These are phyloP conservation scores for Bombyx huttoni DNA, from an alignment of 2,888 invertebrate genomes.

Conservation along the genomic window DNA sequence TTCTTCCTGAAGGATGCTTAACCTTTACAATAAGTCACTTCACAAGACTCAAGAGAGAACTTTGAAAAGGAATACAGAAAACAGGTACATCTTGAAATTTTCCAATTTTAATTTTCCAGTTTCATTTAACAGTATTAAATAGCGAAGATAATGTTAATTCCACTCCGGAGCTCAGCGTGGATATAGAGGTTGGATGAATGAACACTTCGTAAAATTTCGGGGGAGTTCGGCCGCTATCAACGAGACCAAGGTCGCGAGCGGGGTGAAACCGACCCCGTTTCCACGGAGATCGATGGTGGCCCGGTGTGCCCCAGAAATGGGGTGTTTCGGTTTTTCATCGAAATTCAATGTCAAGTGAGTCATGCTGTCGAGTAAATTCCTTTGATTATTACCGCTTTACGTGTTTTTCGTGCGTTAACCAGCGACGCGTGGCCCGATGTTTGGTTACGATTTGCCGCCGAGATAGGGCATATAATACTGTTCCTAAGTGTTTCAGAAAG, in stretches of 20 bases:
- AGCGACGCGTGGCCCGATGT: slow-evolving; percentile 9
- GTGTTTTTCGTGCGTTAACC: slow-evolving; percentile 35
- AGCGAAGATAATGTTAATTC: not conserved
- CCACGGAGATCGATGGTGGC: slow-evolving; percentile 66
- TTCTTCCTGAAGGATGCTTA: too few species aligned
- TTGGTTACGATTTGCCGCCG: slow-evolving; percentile 16
- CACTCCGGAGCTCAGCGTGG: slow-evolving; percentile 20
- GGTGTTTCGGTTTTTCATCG: slow-evolving; percentile 35
- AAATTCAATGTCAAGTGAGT: slow-evolving; percentile 68
- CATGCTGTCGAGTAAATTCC: slow-evolving; percentile 34
- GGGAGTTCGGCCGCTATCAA: slow-evolving; percentile 37
- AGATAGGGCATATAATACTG: not conserved
- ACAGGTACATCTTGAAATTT: not conserved
- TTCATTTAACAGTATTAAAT: not conserved
- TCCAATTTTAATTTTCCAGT: not conserved
- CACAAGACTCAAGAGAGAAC: too few species aligned
- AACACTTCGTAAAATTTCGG: slow-evolving; percentile 45
- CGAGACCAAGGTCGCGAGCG: slow-evolving; percentile 43
- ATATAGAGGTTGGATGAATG: slow-evolving; percentile 47
- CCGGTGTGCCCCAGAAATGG: slow-evolving; percentile 42
- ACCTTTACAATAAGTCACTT: too few species aligned
- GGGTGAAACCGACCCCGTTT: slow-evolving; percentile 48
- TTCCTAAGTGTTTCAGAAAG: too few species aligned
- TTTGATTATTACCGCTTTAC: slow-evolving; percentile 44
- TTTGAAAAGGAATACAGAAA: too few species aligned